These are phyloP conservation scores for Apostichopus leukothele DNA, from an alignment of 53 echinoderm and acorn worm genomes.

Conservation along the genomic window DNA sequence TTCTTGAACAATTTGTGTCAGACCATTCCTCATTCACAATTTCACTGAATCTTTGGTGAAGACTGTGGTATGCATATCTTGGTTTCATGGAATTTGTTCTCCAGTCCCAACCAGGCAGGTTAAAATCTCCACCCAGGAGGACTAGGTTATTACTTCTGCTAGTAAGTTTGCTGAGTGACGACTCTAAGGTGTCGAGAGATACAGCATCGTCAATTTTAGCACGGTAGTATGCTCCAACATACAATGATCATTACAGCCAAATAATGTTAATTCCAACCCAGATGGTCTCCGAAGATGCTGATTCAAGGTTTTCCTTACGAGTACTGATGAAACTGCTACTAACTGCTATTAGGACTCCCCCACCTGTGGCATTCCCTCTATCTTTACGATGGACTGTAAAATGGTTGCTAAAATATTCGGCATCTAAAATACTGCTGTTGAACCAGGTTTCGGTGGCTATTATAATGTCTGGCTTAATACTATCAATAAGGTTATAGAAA, in stretches of 20 bases:
- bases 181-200: neutral
- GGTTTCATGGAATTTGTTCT: neutral
- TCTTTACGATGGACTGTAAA: conserved; percentile 42
- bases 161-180: neutral
- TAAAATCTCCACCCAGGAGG: conserved; percentile 36
- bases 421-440: conserved; percentile 20
- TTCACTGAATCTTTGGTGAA: conserved; percentile 10
- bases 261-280: conserved; percentile 24
- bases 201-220: neutral
- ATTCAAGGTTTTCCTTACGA: no score
- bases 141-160: conserved; percentile 22
- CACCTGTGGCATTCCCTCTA: neutral
- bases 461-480: conserved; percentile 23
- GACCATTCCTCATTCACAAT: conserved; percentile 3
- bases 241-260: conserved; percentile 4
- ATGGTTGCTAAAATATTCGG: conserved; percentile 45
- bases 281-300: conserved; percentile 3
- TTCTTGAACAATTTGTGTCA: conserved; percentile 33
- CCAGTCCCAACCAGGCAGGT: conserved; percentile 27
- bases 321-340: neutral
- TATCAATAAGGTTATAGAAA: conserved; percentile 39
- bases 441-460: conserved; percentile 50
- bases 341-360: neutral
- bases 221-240: conserved; percentile 21
- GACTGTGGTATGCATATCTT: neutral